Conservation (phyloP, 2,113 vertebrate genomes). For the Cyprinodon tularosa region DNA sequence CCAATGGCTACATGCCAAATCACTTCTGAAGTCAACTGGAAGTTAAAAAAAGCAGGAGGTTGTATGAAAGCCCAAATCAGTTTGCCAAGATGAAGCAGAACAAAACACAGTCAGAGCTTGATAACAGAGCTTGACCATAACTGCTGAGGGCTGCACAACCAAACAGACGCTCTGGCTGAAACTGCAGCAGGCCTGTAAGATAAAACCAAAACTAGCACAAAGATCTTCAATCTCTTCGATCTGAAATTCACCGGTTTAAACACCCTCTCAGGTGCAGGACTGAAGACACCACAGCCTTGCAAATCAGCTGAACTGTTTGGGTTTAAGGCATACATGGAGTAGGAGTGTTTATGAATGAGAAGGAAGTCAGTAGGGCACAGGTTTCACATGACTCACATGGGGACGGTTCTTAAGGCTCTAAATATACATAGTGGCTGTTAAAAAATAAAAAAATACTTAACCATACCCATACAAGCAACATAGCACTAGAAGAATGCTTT, state of each 20-base stretch:
- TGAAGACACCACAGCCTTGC: background rate
- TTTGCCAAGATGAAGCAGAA: slow-evolving; percentile 25
- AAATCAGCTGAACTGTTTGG: background rate
- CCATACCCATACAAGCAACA: background rate
- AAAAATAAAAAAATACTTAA: background rate
- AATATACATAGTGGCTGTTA: background rate
- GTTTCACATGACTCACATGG: slow-evolving; percentile 1
- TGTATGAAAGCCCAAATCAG: background rate
- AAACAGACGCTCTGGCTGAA: slow-evolving; percentile 10
- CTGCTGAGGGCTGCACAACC: background rate
- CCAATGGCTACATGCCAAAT: slow-evolving; percentile 45
- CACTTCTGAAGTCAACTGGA: slow-evolving; percentile 43
- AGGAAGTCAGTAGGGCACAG: slow-evolving; percentile 39
- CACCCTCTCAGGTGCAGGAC: background rate
- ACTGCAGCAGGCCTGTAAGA: background rate
- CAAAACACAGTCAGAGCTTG: background rate
- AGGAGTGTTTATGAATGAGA: slow-evolving; percentile 28
- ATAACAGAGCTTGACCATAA: background rate
- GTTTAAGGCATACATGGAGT: background rate
- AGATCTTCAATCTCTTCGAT: slow-evolving; percentile 2
- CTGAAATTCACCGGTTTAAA: background rate
- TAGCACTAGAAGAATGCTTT: background rate
- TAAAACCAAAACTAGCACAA: background rate
- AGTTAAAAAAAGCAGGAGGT: slow-evolving; percentile 9
- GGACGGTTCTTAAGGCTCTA: background rate